Evolutionary conservation across 2,113 vertebrate genomes (phyloP).

Genomic region (Cygnus atratus): DNA sequence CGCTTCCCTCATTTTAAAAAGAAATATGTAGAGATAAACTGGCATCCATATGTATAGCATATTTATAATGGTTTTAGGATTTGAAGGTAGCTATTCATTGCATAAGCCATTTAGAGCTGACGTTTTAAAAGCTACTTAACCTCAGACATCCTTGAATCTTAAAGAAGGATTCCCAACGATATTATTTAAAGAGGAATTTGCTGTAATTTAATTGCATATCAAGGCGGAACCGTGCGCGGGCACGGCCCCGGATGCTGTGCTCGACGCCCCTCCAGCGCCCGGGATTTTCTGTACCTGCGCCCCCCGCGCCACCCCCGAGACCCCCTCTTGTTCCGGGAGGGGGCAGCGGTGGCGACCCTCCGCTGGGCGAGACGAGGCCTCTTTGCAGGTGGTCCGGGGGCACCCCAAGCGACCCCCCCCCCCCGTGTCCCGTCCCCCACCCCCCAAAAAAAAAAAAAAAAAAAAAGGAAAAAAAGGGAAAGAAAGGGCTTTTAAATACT

Average conservation of each 20-base stretch:
- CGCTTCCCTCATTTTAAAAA: conserved; percentile 73
- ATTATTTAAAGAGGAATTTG: conserved; percentile 78
- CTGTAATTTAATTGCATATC: conserved; percentile 76
- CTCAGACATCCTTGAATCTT: conserved; percentile 72
- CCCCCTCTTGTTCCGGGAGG: no score
- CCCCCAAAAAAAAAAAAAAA: background rate
- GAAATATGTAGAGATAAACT: conserved; percentile 78
- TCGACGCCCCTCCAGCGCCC: conserved; percentile 66
- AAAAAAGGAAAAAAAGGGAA: no score
- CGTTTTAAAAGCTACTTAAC: conserved; percentile 80
- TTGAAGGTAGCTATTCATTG: conserved; percentile 76
- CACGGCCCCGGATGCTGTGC: conserved; percentile 44
- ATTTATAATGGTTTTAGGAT: conserved; percentile 78
- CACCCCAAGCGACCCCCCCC: conserved; percentile 44
- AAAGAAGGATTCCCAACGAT: conserved; percentile 71
- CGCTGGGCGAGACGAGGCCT: background rate
- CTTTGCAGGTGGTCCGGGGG: conserved; percentile 57
- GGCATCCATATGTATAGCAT: conserved; percentile 73
- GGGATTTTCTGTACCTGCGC: conserved; percentile 79
- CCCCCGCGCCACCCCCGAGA: conserved; percentile 58
- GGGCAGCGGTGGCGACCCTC: no score
- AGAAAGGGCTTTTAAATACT: no score
- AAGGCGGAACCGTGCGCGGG: conserved; percentile 64
- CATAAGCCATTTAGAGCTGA: conserved; percentile 73
- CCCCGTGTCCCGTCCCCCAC: background rate